These are phyloP conservation scores for Andricus grossulariae DNA, from an alignment of 1,140 invertebrate genomes.

Conservation along the genomic window DNA sequence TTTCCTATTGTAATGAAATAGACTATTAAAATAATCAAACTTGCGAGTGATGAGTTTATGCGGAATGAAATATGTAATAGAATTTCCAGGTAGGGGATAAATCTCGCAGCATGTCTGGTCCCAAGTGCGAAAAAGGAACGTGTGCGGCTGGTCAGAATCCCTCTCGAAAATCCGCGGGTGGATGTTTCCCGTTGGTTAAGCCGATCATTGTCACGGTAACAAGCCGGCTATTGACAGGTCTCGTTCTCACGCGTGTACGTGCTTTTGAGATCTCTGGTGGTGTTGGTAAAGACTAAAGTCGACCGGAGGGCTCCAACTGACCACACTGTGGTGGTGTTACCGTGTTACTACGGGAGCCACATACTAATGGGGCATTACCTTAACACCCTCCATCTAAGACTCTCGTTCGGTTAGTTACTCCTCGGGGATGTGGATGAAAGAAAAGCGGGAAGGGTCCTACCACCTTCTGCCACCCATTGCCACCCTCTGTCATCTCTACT, in stretches of 20 bases:
- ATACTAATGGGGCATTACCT: constrained; percentile 76
- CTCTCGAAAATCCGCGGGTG: constrained; percentile 42
- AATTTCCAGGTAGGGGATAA: not conserved
- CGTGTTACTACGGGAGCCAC: constrained; percentile 68
- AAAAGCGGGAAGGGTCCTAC: constrained; percentile 3
- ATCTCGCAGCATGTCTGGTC: not conserved
- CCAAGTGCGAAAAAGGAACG: not conserved
- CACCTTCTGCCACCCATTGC: constrained; percentile 39
- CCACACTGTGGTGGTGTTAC: constrained; percentile 66
- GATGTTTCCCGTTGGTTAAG: constrained; percentile 73
- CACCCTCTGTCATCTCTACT: constrained; percentile 32
- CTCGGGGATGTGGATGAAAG: constrained; percentile 59
- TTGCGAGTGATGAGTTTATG: no score
- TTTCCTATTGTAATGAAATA: no score
- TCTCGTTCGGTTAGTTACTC: constrained; percentile 74
- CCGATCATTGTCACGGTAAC: constrained; percentile 74
- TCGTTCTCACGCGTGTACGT: constrained; percentile 55
- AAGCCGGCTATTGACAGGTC: constrained; percentile 73
- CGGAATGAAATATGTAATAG: not conserved
- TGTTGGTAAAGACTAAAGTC: constrained; percentile 45
- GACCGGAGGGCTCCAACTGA: constrained; percentile 62
- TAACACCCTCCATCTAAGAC: constrained; percentile 71
- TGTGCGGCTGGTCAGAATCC: not conserved
- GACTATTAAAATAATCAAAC: no score
- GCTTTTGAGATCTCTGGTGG: constrained; percentile 51